Base-by-base conservation (phyloP, 2,888 invertebrate species). In the Dynastes maya region DNA sequence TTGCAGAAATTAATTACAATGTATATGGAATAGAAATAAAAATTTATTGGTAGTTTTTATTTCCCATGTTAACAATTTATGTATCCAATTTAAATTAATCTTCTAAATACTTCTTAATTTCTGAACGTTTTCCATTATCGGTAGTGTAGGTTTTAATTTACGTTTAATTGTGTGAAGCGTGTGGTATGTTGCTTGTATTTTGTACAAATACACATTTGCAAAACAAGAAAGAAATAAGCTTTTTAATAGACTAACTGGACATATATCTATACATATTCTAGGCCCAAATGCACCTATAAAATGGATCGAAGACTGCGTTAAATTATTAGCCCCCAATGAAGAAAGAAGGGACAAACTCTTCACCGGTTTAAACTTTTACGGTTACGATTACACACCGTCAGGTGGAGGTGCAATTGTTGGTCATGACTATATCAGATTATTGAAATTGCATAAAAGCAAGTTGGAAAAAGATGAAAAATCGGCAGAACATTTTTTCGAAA, bases 301-400 rank as follows among this genome's bases (percentile, higher is more conserved):
- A 81, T 98, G 98, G 98, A 91, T 96, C 77, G 91, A 91, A 82
- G 90, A 93, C 70, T 96, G 96, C 85, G 90, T 98, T 4, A 93
- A 94, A 85, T 91, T 91, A 77, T 90, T 98, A 77, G 93, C 93
- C 16, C 94, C 95, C 4, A 89, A 90, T 78, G 87, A 90, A 67
- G 89, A 90, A 2, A 93, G 93, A 84, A 90, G 96, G 63, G 89
- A 91, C 3, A 97, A 98, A 89, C 95, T 98, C 80, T 90, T 98
- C 13, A 89, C 97, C 82, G 98, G 98, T 0, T 87, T 98, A 5
- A 98, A 98, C 88, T 97, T 98, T 89, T 98, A 98, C 89, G 98
- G 98, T 1, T 95, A 97, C 86, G 95, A 96, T 82, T 98, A 95
- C 84, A 94, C 94, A 0, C 92, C 94, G 0, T 93, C 94, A 83